Evolutionary conservation across 2,888 invertebrate genomes (phyloP), one percentile per base, ranked within the genome.

Genomic region (Chymomyza amoena): DNA sequence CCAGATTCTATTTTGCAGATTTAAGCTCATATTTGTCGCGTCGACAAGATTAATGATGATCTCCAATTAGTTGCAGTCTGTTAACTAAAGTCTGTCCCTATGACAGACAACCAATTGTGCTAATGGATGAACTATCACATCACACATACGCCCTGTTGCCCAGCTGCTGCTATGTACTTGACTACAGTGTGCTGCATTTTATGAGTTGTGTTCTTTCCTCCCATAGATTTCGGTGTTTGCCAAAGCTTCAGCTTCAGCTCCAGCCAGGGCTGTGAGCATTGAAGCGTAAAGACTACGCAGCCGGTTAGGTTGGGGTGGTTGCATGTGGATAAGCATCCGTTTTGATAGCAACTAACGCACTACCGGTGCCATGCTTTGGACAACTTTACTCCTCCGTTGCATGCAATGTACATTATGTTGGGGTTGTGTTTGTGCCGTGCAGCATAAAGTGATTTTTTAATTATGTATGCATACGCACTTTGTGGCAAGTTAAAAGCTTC

Each of bases 51-150:
- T 57, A 57, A 57, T 57, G 18, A 25, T 57, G 25, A 15, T 25
- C 20, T 57, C 16, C 16, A 56, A 51, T 51, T 56, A 56, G 18
- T 1, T 51, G 18, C 56, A 56, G 16, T 56, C 20, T 13, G 56
- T 18, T 18, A 20, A n/a, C 25, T 2, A n/a, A n/a, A 16, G 20
- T 18, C 57, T 10, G 57, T 57, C 13, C 15, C 28, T 54, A 2
- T n/a, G 51, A 16, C n/a, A 15, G 25, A 25, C 20, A 63, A 66
- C 75, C 88, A 85, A 83, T 87, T 75, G 76, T 64, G 80, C 84
- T 80, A 87, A 87, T 85, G 82, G 86, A 76, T 75, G 66, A 50
- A 63, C 69, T 77, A 79, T 84, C 82, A 72, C 72, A 79, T 84
- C 82, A 72, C 72, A 75, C 73, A 77, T 50, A 45, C 45, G 56